Percentiles rank a stretch among this genome's conserved stretches.
Evolutionary conservation across 2,113 vertebrate genomes (phyloP).

Genomic region (Gadus macrocephalus): DNA sequence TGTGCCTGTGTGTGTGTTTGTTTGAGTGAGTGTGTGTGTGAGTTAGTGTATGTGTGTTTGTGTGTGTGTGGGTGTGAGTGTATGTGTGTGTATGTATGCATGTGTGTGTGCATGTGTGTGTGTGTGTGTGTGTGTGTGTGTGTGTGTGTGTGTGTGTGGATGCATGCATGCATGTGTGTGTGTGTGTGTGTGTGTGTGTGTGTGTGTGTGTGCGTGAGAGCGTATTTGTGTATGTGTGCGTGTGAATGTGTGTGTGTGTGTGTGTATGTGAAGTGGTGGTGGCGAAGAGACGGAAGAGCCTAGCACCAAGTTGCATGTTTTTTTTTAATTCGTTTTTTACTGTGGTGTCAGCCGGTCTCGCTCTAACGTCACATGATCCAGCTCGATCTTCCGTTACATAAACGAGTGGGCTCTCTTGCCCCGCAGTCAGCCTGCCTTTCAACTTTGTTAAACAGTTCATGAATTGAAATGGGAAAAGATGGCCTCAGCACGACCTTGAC

Average conservation of each 20-base stretch:
- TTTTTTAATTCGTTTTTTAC: slow-evolving; percentile 23
- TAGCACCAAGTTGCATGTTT: slow-evolving; percentile 48
- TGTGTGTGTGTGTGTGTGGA: too few relatives aligned
- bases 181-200: too few relatives aligned
- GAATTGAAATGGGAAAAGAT: slow-evolving; percentile 28
- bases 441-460: slow-evolving; percentile 55
- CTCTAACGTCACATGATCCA: slow-evolving; percentile 62
- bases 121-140: too few relatives aligned
- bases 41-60: too few relatives aligned
- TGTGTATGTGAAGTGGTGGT: slow-evolving; percentile 20
- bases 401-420: slow-evolving; percentile 59
- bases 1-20: neutral
- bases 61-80: too few relatives aligned
- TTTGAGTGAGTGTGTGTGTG: too few relatives aligned
- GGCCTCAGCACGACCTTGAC: slow-evolving; percentile 59
- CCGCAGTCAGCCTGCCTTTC: slow-evolving; percentile 60
- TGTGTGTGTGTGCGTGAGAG: too few relatives aligned
- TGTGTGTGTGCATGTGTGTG: too few relatives aligned
- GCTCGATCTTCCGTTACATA: slow-evolving; percentile 68
- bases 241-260: too few relatives aligned
- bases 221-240: too few relatives aligned
- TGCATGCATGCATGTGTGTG: too few relatives aligned
- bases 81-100: too few relatives aligned
- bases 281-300: slow-evolving; percentile 39
- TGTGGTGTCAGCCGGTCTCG: slow-evolving; percentile 62